Evolutionary conservation across 2,113 vertebrate species (phyloP), one percentile per base, ranked within the genome.

Genomic region (Esox niger): DNA sequence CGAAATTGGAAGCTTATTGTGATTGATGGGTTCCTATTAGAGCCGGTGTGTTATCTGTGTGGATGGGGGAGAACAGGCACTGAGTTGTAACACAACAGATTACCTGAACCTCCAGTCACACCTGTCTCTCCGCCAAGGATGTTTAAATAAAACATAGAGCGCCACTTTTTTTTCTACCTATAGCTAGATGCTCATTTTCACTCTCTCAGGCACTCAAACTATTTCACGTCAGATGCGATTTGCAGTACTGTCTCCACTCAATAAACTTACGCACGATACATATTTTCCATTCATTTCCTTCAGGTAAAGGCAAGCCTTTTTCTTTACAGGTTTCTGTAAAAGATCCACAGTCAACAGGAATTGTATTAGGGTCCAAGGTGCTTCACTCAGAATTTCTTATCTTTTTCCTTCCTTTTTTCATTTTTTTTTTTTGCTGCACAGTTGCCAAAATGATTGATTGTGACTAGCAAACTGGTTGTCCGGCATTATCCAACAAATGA

Each of bases 401-500:
- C 69, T 68, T 71, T 74, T 47, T 54, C 66, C 66, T 69, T 61
- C 67, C 65, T 74, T 68, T 69, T 74, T 81, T 79, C 85, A 27
- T 77, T 23, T 79, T n/a, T 23, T 79, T n/a, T n/a, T 74, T 29
- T 3, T 59, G 13, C 27, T 32, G 57, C 57, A 9, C 57, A 32
- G 38, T 43, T 74, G 84, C 85, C 85, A 95, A 90, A 88, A 95
- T 87, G 87, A 88, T 77, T 86, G 86, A 88, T 87, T 71, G 81
- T 75, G 83, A 87, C 78, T 83, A 85, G 91, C 91, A 88, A 87
- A 90, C 92, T 90, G 91, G 91, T 93, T 94, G 96, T 97, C 96
- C 96, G 68, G 94, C 92, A 92, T 93, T 95, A 92, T 91, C 94
- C 94, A 92, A 96, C 93, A 98, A 98, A 98, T 98, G 94, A 95